Conservation (phyloP, 2,113 vertebrate species). For the Eidolon helvum region DNA sequence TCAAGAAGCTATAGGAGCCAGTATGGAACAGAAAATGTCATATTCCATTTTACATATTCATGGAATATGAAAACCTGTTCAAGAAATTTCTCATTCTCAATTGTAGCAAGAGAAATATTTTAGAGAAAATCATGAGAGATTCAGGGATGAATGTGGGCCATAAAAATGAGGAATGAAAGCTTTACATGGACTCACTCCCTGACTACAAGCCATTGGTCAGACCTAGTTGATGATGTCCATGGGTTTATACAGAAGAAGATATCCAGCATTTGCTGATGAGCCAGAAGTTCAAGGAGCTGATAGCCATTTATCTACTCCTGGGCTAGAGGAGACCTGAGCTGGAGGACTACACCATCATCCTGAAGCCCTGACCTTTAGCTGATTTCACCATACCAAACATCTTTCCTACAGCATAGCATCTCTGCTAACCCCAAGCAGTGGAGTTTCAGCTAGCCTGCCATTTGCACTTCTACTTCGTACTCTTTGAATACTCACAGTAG, state of each 20-base stretch:
- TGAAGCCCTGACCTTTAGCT: background rate
- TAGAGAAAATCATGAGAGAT: background rate
- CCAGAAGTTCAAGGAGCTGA: background rate
- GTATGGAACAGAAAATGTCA: background rate
- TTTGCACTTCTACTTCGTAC: background rate
- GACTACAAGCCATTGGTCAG: background rate
- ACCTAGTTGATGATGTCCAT: background rate
- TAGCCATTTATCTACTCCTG: background rate
- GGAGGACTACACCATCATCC: background rate
- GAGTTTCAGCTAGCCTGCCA: background rate
- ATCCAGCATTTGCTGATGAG: background rate
- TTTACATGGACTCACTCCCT: background rate
- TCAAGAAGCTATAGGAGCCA: constrained; percentile 70
- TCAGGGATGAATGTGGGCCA: background rate
- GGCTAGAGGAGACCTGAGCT: background rate
- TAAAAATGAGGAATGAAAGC: background rate
- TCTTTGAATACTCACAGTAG: background rate
- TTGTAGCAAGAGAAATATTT: background rate
- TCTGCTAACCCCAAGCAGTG: background rate
- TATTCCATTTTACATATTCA: background rate
- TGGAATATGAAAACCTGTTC: background rate
- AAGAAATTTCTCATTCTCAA: background rate
- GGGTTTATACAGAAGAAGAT: background rate
- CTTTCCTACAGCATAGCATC: background rate
- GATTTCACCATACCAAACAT: background rate